Evolutionary conservation across 1,140 invertebrate species (phyloP).

Genomic region (Aphaenogaster ashmeadi): DNA sequence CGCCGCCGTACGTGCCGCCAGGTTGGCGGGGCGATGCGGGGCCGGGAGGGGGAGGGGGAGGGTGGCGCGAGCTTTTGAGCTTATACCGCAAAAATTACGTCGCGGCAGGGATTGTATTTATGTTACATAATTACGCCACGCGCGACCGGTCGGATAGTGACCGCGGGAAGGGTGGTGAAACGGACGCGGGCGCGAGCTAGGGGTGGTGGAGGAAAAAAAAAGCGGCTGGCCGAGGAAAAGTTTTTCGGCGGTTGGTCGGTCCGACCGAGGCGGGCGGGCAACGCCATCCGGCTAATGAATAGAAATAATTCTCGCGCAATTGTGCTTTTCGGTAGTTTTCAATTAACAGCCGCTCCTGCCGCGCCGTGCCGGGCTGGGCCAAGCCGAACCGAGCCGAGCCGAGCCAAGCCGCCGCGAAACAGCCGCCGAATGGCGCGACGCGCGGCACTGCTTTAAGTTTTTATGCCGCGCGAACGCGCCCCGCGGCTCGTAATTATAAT

Average conservation of each 20-base stretch:
- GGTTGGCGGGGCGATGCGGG: background rate
- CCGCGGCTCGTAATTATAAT: slow-evolving; percentile 65
- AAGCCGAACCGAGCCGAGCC: background rate
- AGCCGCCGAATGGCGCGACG: slow-evolving; percentile 73
- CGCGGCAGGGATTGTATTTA: slow-evolving; percentile 86
- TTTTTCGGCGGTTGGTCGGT: slow-evolving; percentile 77
- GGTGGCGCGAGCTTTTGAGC: slow-evolving; percentile 84
- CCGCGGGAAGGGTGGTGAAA: background rate
- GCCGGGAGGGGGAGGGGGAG: background rate
- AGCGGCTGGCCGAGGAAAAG: slow-evolving; percentile 80
- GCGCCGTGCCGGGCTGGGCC: slow-evolving; percentile 39
- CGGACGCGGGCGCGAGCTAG: slow-evolving; percentile 18
- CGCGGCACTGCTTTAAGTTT: slow-evolving; percentile 78
- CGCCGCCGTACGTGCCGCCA: slow-evolving; percentile 54
- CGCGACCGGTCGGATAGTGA: slow-evolving; percentile 66
- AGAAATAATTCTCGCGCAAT: slow-evolving; percentile 87
- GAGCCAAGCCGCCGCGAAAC: slow-evolving; percentile 66
- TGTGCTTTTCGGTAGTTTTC: slow-evolving; percentile 87
- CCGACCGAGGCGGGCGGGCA: slow-evolving; percentile 60
- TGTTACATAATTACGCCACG: slow-evolving; percentile 86
- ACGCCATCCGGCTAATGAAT: slow-evolving; percentile 85
- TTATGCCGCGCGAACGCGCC: slow-evolving; percentile 74
- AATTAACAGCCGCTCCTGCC: slow-evolving; percentile 83
- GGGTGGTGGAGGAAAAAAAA: slow-evolving; percentile 19
- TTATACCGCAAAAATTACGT: slow-evolving; percentile 87